Base-by-base conservation (phyloP, 2,797 vertebrate species). In the Sebastes kiyomatsui region DNA sequence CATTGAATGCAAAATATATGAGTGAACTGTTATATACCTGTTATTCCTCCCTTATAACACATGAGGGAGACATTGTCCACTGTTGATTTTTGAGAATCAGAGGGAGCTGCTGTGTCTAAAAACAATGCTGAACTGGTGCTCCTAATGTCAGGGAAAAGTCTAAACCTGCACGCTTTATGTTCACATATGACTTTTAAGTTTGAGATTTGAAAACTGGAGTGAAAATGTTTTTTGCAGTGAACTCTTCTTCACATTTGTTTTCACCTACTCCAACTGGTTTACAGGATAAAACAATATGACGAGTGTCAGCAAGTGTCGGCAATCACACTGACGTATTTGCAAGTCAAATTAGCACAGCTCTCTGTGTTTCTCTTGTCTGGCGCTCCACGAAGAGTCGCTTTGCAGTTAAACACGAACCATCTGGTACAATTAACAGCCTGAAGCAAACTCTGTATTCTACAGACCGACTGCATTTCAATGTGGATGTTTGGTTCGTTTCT, bases 21-120 rank as follows among this genome's bases (percentile, higher is more conserved):
- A 42, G 5, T 2, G 58, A 66, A 18, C 7, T 1, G 0, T 7
- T 38, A 23, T 49, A 25, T 1, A 22, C 10, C 16, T 49, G 74
- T 52, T 6, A 6, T 66, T 81, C 12, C 30, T 4, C 5, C 7
- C 1, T 4, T 32, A 0, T 6, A 33, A 82, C 91, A 90, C 89
- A 78, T 0, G 90, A 62, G 72, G 89, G 90, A 74, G 85, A 77
- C 77, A 75, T 79, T 81, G 84, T 70, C 82, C 56, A n/a, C 66
- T 27, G 38, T 2, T 68, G 22, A n/a, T 5, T 14, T 7, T 9
- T 46, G 7, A 28, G n/a, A 6, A 1, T 33, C 27, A 46, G 12
- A 42, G 9, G 9, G 6, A 38, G 59, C 6, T 23, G 1, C 13
- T 20, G 3, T 32, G 2, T 11, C 3, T 16, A 12, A 14, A 30